Conservation (phyloP, 2,113 vertebrate species). For the Amazona guildingii region DNA sequence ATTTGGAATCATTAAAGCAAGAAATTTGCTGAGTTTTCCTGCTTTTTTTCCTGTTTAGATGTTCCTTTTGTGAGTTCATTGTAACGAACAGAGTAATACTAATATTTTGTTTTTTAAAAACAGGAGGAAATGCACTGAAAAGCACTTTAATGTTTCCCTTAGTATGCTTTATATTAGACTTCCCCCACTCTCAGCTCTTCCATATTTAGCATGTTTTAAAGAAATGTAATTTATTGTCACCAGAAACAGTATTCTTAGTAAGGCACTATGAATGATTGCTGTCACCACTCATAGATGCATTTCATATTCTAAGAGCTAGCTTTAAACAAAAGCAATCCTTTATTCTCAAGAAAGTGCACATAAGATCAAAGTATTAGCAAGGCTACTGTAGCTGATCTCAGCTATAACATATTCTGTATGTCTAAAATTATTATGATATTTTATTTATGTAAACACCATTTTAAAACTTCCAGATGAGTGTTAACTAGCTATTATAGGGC, state of each 20-base stretch:
- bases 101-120: not conserved
- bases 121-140: not conserved
- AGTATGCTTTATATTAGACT: not conserved
- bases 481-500: not conserved
- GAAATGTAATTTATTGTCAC: not conserved
- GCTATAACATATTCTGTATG: not conserved
- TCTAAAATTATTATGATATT: not conserved
- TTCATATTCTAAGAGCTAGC: not conserved
- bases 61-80: not conserved
- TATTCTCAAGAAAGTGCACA: not conserved
- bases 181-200: not conserved
- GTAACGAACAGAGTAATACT: not conserved
- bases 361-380: not conserved
- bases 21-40: not conserved
- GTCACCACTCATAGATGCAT: not conserved
- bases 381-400: not conserved
- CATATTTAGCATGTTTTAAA: not conserved
- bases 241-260: not conserved
- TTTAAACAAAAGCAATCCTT: not conserved
- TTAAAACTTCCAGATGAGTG: not conserved
- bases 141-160: not conserved
- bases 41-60: not conserved
- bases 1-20: not conserved
- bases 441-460: conserved; percentile 7
- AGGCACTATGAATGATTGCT: not conserved